phyloP scores from a whole-genome alignment of 2,113 vertebrate genomes.

The Clarias gariepinus region DNA sequence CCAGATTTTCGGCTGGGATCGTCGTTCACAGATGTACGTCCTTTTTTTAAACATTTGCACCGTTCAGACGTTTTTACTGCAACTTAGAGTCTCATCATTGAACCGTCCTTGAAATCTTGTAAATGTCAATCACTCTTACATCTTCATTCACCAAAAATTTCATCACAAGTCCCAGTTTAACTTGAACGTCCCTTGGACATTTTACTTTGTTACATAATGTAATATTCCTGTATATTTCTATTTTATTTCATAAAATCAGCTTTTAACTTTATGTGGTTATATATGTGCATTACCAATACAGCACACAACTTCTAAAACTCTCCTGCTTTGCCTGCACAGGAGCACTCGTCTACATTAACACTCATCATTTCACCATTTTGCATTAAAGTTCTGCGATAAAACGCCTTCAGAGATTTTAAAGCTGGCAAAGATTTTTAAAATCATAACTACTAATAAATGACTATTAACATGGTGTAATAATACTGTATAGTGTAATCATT shows the following conservation, averaged over 20 bases:
- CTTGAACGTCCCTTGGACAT: not conserved
- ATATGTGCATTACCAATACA: not conserved
- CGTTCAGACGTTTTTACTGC: no score
- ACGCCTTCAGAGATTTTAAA: not conserved
- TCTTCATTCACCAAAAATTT: no score
- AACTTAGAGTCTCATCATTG: no score
- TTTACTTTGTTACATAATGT: not conserved
- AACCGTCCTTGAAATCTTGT: no score
- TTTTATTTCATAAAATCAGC: not conserved
- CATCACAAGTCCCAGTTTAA: no score
- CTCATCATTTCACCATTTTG: not conserved
- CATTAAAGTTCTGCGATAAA: not conserved
- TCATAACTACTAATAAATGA: not conserved
- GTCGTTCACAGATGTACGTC: no score
- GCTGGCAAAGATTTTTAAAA: not conserved
- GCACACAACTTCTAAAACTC: not conserved
- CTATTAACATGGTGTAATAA: not conserved
- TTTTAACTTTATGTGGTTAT: no score
- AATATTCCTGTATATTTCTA: not conserved
- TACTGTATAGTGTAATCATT: not conserved
- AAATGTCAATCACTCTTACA: no score
- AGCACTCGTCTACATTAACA: not conserved
- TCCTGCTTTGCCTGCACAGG: not conserved
- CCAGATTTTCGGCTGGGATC: no score
- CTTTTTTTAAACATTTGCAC: no score